Evolutionary conservation across 2,797 vertebrate genomes (phyloP).

Genomic region (Catostomus latipinnis): DNA sequence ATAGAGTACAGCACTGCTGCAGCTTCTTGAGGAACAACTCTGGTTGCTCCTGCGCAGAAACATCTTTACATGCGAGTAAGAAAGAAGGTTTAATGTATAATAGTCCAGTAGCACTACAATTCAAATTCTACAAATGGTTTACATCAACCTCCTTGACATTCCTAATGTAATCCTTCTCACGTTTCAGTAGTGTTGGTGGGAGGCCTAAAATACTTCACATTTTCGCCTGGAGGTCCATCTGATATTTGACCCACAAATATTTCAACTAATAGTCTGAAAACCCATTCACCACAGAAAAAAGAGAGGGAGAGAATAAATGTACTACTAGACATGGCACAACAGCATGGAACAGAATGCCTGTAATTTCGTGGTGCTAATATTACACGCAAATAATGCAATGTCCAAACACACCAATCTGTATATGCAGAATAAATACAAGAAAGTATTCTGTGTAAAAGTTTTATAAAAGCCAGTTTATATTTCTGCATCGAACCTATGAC

Average conservation of each 20-base stretch:
- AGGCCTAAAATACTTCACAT: slow-evolving; percentile 17
- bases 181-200: neutral
- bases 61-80: slow-evolving; percentile 79
- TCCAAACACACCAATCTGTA: too few species aligned
- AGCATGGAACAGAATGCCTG: too few species aligned
- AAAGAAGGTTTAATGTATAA: neutral
- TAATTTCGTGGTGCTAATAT: too few species aligned
- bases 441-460: too few species aligned
- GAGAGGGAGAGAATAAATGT: neutral
- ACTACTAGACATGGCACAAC: too few species aligned
- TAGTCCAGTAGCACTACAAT: neutral
- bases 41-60: slow-evolving; percentile 96
- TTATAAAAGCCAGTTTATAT: too few species aligned
- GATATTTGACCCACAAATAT: slow-evolving; percentile 16
- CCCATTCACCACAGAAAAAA: neutral
- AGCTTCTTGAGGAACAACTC: slow-evolving; percentile 99
- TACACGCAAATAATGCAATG: too few species aligned
- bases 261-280: neutral
- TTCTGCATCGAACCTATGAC: too few species aligned
- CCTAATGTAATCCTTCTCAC: neutral
- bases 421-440: too few species aligned
- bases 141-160: neutral
- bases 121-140: slow-evolving; percentile 7
- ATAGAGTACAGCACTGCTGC: slow-evolving; percentile 99
- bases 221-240: slow-evolving; percentile 4